Conservation (phyloP, 2,113 vertebrate genomes). For the Elgaria multicarinata region DNA sequence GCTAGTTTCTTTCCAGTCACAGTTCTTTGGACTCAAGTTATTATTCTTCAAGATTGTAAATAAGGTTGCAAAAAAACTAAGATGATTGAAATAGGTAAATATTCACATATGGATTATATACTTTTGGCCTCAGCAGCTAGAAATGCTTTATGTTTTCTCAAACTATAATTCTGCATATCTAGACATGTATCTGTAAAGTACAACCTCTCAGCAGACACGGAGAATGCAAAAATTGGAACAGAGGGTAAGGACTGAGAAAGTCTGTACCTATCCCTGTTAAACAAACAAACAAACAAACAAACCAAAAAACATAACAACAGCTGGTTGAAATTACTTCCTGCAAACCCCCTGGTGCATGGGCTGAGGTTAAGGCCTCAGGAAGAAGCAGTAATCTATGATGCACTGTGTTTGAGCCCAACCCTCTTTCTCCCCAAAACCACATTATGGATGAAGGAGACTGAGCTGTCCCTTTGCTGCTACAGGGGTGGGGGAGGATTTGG, state of each 20-base stretch:
- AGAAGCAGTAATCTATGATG: neutral
- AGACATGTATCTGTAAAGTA: neutral
- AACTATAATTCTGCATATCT: neutral
- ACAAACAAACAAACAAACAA: no score
- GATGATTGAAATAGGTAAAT: conserved; percentile 62
- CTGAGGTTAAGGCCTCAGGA: neutral
- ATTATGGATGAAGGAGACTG: neutral
- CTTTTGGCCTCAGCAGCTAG: conserved; percentile 7
- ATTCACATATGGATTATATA: conserved; percentile 15
- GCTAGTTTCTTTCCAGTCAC: neutral
- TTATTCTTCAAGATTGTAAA: conserved; percentile 61
- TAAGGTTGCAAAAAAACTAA: conserved; percentile 56
- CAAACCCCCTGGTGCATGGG: no score
- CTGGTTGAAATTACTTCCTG: no score
- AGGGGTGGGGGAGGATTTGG: neutral
- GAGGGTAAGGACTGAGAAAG: neutral
- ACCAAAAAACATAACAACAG: no score
- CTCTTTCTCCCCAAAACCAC: no score
- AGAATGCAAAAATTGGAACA: neutral
- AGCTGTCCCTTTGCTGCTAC: conserved; percentile 29
- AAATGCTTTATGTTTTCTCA: neutral
- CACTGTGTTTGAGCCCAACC: neutral
- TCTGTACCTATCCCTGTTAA: no score
- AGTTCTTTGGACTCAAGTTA: neutral
- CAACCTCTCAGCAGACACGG: neutral